phyloP scores from a whole-genome alignment of 2,113 vertebrate genomes.

The Tautogolabrus adspersus region DNA sequence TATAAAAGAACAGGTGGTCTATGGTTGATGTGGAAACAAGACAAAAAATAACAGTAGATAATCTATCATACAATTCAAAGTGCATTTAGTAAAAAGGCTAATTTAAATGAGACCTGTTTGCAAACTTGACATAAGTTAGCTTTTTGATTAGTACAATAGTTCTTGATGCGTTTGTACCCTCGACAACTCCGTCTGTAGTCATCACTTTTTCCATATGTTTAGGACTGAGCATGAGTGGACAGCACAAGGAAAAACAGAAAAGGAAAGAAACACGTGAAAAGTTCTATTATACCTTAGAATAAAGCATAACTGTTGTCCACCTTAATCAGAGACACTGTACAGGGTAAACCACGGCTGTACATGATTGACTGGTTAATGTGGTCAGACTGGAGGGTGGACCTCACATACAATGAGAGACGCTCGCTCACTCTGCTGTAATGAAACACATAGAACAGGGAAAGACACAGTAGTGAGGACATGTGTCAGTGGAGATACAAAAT shows the following conservation, averaged over 20 bases:
- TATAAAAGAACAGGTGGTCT: constrained; percentile 76
- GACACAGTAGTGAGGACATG: background rate
- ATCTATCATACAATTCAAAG: constrained; percentile 89
- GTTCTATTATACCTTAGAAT: constrained; percentile 32
- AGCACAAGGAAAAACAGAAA: constrained; percentile 26
- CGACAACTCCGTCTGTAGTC: constrained; percentile 35
- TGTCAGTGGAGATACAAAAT: constrained; percentile 3
- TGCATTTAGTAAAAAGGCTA: constrained; percentile 94
- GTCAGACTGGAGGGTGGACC: constrained; percentile 43
- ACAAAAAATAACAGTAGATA: constrained; percentile 68
- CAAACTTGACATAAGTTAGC: constrained; percentile 87
- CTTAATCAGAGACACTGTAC: constrained; percentile 34
- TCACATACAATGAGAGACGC: constrained; percentile 30
- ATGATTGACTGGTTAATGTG: constrained; percentile 34
- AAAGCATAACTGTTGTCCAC: constrained; percentile 4
- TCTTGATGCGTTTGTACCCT: constrained; percentile 49
- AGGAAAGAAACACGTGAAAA: constrained; percentile 16
- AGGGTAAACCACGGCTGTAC: constrained; percentile 45
- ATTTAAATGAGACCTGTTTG: constrained; percentile 88
- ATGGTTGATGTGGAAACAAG: constrained; percentile 69
- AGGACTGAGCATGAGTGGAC: constrained; percentile 39
- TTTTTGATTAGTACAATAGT: constrained; percentile 70
- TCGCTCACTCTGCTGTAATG: background rate
- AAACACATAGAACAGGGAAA: constrained; percentile 8
- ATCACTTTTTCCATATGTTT: constrained; percentile 34